Base-by-base conservation (phyloP, 1,140 invertebrate species). In the Leptinotarsa defecta region DNA sequence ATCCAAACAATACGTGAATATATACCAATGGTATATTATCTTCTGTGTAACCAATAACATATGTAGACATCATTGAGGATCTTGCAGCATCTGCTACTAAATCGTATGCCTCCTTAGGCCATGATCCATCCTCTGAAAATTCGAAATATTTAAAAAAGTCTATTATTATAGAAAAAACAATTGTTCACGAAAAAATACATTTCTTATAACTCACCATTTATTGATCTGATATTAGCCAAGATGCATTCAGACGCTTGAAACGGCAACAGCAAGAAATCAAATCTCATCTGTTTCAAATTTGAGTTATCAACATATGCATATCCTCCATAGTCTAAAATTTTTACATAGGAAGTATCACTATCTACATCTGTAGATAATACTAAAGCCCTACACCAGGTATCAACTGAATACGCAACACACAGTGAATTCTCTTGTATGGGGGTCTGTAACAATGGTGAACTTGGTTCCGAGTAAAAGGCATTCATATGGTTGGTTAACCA, bases 161-260 rank as follows among this genome's bases (percentile, higher is more conserved):
- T 8, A 43, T 43, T 43, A 11, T 11, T 43, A 11, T 11, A 5
- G 2, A 43, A 43, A 43, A 43, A 43, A 11, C 34, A 2, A 43
- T 43, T 43, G 34, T 43, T 43, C 2, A 11, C 8, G 8, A 11
- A 3, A 8, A 43, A 11, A 43, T 11, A 11, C 0, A 43, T 43
- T 43, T 43, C 34, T 43, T 43, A 43, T 34, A 3, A 86, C 87
- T 88, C 86, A 93, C 94, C 91, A 87, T 92, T 90, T 67, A 91
- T 88, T 64, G 96, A 95, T 86, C 91, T 90, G 74, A 99, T 89
- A 87, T 97, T 94, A 13, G 95, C 95, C 82, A 99, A 87, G 84
- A 92, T 92, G 83, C 96, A 96, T 89, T 99, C 97, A 52, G 94
- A 93, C 64, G 97, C 95, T 91, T 99, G 97, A 88, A 99, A 98